These are phyloP conservation scores for Craterocephalus amniculus DNA, from an alignment of 2,797 vertebrate genomes.

Conservation along the genomic window DNA sequence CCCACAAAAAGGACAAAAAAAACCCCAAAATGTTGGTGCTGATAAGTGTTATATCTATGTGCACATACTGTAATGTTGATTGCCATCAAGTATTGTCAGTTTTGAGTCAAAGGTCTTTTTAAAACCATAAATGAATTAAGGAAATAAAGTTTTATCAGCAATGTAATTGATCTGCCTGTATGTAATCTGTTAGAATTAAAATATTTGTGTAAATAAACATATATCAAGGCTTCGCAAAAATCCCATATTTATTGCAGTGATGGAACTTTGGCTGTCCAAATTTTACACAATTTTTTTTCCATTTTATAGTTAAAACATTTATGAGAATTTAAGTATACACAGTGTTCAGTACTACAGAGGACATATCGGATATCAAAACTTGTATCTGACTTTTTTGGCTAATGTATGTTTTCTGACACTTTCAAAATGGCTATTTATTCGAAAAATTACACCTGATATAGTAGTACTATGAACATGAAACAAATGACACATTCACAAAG, in stretches of 20 bases:
- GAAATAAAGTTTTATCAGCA: not conserved
- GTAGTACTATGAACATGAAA: slow-evolving; percentile 62
- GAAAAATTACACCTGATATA: slow-evolving; percentile 69
- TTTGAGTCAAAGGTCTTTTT: not conserved
- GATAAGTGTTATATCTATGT: not conserved
- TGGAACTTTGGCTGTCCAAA: slow-evolving; percentile 71
- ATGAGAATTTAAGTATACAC: slow-evolving; percentile 66
- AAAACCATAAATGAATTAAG: not conserved
- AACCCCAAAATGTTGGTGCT: not conserved
- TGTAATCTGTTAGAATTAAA: not conserved
- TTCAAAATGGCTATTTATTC: slow-evolving; percentile 73
- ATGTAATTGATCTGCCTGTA: not conserved
- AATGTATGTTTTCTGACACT: slow-evolving; percentile 58
- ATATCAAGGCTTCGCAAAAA: slow-evolving; percentile 55
- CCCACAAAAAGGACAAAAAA: not conserved
- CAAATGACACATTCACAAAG: slow-evolving; percentile 63
- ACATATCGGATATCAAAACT: slow-evolving; percentile 76
- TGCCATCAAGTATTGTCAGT: no score
- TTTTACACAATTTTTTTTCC: slow-evolving; percentile 51
- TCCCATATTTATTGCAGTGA: slow-evolving; percentile 78
- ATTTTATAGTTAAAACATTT: slow-evolving; percentile 65
- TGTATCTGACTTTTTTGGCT: slow-evolving; percentile 55
- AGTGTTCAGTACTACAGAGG: slow-evolving; percentile 69
- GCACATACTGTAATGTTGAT: not conserved
- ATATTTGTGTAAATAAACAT: slow-evolving; percentile 1